Base-by-base conservation (phyloP, 2,888 invertebrate genomes). In the Eristalis intricaria region DNA sequence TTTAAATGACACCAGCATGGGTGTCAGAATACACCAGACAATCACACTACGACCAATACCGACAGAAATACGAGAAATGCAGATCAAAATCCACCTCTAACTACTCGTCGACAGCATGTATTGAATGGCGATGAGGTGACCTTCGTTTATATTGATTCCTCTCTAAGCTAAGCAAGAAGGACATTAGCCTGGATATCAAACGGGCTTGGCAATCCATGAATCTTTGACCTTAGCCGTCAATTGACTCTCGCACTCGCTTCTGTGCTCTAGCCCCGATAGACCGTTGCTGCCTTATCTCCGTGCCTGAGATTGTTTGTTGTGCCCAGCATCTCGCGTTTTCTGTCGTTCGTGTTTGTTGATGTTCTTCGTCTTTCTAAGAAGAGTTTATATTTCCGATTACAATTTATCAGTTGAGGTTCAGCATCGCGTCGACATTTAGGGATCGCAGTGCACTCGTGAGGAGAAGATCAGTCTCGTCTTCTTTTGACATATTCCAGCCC, bases 201-300 rank as follows among this genome's bases (percentile, higher is more conserved):
- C n/a, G n/a, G n/a, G n/a, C n/a, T n/a, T n/a, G n/a, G n/a, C n/a
- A n/a, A n/a, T n/a, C n/a, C n/a, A n/a, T n/a, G n/a, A n/a, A n/a
- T n/a, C n/a, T n/a, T n/a, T n/a, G n/a, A n/a, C n/a, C n/a, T n/a
- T n/a, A n/a, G n/a, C n/a, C n/a, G n/a, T n/a, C n/a, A n/a, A n/a
- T n/a, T n/a, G n/a, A n/a, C n/a, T n/a, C n/a, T n/a, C n/a, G 58
- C 76, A 81, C 76, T 85, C 68, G 64, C 68, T 73, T 81, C 43
- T 63, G 71, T 68, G 66, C 40, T 22, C 66, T 71, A 50, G 56
- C 29, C 43, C 73, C 58, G 78, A 56, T 4, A 8, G 50, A 50
- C 19, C n/a, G 50, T 19, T 19, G 50, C 50, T 50, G 50, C 19
- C 50, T 50, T 50, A 50, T 50, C 50, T 50, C 19, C 50, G n/a